Base-by-base conservation (phyloP, 2,113 vertebrate species). In the Crotalus helleri region DNA sequence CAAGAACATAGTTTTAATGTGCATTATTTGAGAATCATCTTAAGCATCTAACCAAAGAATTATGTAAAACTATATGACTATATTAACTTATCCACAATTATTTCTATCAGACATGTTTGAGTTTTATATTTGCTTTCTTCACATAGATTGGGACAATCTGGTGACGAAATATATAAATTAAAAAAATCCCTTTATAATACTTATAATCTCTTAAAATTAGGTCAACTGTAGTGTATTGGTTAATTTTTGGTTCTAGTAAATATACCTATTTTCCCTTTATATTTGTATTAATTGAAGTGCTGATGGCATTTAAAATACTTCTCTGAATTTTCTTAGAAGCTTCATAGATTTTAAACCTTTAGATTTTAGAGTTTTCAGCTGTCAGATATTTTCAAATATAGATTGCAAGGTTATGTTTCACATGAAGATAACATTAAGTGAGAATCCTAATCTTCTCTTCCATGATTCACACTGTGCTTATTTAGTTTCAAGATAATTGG, bases 401-500 rank as follows among this genome's bases (percentile, higher is more conserved):
- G 49, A 64, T 33, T 93, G 87, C 26, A 51, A 15, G 55, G 19
- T 39, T 85, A 88, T 89, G 39, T 91, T 88, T 61, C 11, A 12
- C 54, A 85, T 85, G 49, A 29, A 81, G 85, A 85, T 94, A 54
- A 93, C 51, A 1, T 91, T 90, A 92, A 39, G 39, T 39, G 39
- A 87, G 58, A 39, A 89, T 85, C 92, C 91, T 93, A 94, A 93
- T 90, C 87, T 81, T 9, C 44, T 29, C 61, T 21, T 88, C 11
- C 3, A 46, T 9, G 26, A 46, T 23, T 33, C 88, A 81, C 29
- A 29, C 51, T 29, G 49, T 39, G 33, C 49, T 49, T 88, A 61
- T 90, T 49, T 85, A 19, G 0, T 39, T 24, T 55, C 33, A 81
- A 85, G 88, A 88, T 94, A 95, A 95, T 86, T 91, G 86, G 64